Evolutionary conservation across 2,888 invertebrate genomes (phyloP), one percentile per base, ranked within the genome.

Genomic region (Macrophya annulata): DNA sequence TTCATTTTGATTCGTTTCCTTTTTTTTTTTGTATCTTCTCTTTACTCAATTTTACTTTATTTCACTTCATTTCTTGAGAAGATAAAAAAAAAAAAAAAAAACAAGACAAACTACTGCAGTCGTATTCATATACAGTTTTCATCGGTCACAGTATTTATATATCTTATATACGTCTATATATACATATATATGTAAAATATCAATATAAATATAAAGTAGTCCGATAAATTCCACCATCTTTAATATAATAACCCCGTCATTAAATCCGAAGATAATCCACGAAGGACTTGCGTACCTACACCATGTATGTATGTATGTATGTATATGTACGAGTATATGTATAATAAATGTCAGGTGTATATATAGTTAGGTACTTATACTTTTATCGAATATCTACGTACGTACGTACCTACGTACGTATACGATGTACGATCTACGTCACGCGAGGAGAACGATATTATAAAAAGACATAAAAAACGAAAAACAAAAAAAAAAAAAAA

Each of bases 261-360:
- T 74, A 74, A 74, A 74, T 74, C 21, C 45, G n/a, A n/a, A 45
- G 72, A 74, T 74, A 74, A 74, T 74, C 72, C 72, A 17, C 72
- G 10, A 45, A 74, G 43, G 72, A 74, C 72, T 72, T 12, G 21
- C 72, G 9, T 43, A n/a, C 9, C 10, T 43, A 45, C 4, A 9
- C n/a, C 45, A 74, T n/a, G 72, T 74, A 6, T 31, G 31, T 3
- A 65, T 65, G 25, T 25, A 62, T 8, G 37, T 1, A 68, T 0
- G 15, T 31, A 71, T n/a, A 31, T 25, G 12, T 25, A 25, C 37
- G 15, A 21, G 65, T 31, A 31, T 31, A 31, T 12, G 65, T 31
- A 31, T 31, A 31, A 31, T 31, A 31, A 31, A 31, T 31, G 31
- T 31, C 31, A 31, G 31, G 31, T 31, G 31, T 31, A 31, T 1